Conservation (phyloP, 30 jellyfish, hydroid and myxozoan genomes). For the Catostylus mosaicus region DNA sequence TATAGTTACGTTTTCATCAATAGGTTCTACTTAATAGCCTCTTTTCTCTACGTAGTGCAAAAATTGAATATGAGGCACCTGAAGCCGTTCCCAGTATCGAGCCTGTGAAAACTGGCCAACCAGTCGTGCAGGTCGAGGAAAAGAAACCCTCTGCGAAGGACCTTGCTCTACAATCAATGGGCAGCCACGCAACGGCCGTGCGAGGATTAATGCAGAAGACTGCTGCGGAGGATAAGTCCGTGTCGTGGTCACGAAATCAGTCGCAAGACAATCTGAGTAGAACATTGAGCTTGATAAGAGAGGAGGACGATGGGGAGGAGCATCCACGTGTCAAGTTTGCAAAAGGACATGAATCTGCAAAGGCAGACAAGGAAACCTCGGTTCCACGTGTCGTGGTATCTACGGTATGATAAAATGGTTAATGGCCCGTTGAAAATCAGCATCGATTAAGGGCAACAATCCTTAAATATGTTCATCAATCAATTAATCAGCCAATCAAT, state of each 20-base stretch:
- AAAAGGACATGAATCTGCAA: not conserved
- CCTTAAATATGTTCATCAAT: no score
- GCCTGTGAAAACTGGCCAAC: not conserved
- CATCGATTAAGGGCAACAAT: no score
- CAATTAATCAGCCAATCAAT: no score
- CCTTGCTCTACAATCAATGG: slow-evolving; percentile 96
- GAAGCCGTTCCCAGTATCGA: slow-evolving; percentile 8
- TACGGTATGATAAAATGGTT: no score
- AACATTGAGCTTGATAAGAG: slow-evolving; percentile 57
- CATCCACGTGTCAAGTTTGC: slow-evolving; percentile 47
- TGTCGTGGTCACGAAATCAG: slow-evolving; percentile 15
- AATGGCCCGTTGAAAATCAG: no score
- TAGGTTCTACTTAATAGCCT: no score
- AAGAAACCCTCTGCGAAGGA: slow-evolving; percentile 56
- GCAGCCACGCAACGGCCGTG: slow-evolving; percentile 74
- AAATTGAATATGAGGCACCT: no score
- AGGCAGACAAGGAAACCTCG: not conserved
- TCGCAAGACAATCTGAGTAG: slow-evolving; percentile 51
- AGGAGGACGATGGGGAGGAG: slow-evolving; percentile 75
- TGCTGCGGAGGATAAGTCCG: slow-evolving; percentile 8
- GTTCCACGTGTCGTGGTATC: slow-evolving; percentile 24
- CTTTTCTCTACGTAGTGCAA: no score
- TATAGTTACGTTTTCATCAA: no score
- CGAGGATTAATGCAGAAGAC: slow-evolving; percentile 50
- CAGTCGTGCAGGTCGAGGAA: slow-evolving; percentile 21